A percentile compares a stretch with the other conserved stretches of the same genome.
Conservation (phyloP, 2,113 vertebrate genomes). For the Tupaia chinensis region DNA sequence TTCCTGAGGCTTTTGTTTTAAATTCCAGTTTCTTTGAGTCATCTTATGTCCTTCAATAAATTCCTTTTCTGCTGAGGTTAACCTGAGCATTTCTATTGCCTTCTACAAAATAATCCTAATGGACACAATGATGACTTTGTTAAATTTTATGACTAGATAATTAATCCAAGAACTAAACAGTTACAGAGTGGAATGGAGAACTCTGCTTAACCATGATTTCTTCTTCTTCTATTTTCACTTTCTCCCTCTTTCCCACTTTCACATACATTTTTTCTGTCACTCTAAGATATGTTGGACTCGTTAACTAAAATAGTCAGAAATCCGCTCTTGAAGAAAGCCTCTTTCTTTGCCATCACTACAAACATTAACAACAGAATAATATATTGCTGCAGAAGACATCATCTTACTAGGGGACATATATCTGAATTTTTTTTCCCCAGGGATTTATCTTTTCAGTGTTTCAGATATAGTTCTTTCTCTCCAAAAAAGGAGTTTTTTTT, state of each 20-base stretch:
- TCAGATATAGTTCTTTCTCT: conserved; percentile 39
- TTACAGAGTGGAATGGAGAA: neutral
- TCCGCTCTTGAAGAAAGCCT: neutral
- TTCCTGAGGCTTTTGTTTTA: neutral
- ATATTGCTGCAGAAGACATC: neutral
- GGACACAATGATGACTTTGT: neutral
- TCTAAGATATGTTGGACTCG: neutral
- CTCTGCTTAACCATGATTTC: neutral
- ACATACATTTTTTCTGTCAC: neutral
- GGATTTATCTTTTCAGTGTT: conserved; percentile 45
- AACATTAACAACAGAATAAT: neutral
- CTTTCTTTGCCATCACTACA: neutral
- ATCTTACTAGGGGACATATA: neutral
- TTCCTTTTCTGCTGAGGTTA: neutral
- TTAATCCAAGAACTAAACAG: neutral
- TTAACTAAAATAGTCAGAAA: neutral
- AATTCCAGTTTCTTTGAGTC: neutral
- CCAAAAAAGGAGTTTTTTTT: conserved; percentile 62
- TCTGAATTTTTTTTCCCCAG: neutral
- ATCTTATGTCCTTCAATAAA: neutral
- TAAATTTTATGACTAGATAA: neutral
- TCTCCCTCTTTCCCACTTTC: neutral
- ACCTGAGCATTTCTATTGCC: neutral
- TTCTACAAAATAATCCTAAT: neutral
- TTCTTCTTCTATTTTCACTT: neutral